Conservation (phyloP, 2,888 invertebrate genomes). For the Myopa tessellatipennis region DNA sequence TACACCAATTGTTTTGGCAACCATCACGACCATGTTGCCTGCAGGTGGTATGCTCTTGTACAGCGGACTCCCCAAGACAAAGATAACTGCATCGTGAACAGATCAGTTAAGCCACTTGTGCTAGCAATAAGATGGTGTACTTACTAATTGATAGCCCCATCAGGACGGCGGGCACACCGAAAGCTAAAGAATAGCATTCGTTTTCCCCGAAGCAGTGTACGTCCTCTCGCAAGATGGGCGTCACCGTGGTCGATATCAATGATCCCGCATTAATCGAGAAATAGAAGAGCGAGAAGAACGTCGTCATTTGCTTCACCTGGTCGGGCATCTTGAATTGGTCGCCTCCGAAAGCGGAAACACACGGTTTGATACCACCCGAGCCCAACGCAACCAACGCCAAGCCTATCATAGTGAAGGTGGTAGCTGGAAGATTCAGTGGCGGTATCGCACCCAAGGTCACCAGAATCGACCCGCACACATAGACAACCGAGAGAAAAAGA, state of each 20-base stretch:
- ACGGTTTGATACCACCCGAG: constrained; percentile 86
- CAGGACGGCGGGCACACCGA: constrained; percentile 80
- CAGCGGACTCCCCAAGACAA: constrained; percentile 74
- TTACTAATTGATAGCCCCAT: constrained; percentile 79
- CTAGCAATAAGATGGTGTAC: constrained; percentile 41
- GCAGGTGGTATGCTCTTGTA: constrained; percentile 77
- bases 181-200: constrained; percentile 79
- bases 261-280: constrained; percentile 77
- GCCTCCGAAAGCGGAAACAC: constrained; percentile 84
- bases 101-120: background rate
- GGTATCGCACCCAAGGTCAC: constrained; percentile 74
- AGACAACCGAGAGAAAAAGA: constrained; percentile 79
- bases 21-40: constrained; percentile 77
- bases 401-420: constrained; percentile 74
- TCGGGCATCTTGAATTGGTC: constrained; percentile 79
- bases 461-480: constrained; percentile 76
- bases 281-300: constrained; percentile 84
- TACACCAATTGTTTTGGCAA: constrained; percentile 75
- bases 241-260: constrained; percentile 78
- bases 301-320: constrained; percentile 74
- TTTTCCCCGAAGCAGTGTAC: constrained; percentile 75
- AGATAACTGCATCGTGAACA: constrained; percentile 73
- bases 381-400: constrained; percentile 79
- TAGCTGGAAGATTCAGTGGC: constrained; percentile 69
- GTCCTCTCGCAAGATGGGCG: constrained; percentile 79